Base-by-base conservation (phyloP, 1,140 invertebrate genomes). In the Scaptodrosophila lebanonensis region DNA sequence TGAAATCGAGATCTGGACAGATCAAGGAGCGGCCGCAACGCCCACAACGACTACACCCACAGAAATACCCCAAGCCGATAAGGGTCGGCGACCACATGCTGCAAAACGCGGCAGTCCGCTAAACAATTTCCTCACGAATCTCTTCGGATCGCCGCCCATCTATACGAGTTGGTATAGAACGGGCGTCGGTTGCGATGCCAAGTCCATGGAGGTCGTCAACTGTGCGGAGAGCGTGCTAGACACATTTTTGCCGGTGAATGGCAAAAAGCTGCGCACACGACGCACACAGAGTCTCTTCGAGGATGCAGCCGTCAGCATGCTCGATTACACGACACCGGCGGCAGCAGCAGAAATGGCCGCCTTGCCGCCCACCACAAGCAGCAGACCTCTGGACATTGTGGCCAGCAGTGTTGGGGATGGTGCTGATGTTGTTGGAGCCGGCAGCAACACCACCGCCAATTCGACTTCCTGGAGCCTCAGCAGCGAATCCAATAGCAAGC, bases 221-320 rank as follows among this genome's bases (percentile, higher is more conserved):
- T n/a, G n/a, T n/a, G 22, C 22, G 8, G 66, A 42, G 7, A 52
- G 69, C 32, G 48, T 86, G n/a, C 42, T 86, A 6, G 65, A 88
- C 33, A 64, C 32, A 8, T 86, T 86, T 36, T 11, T 70, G 39
- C 64, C 88, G 4, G 62, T 87, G 15, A 87, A 89, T 35, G 90
- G 90, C 1, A 87, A 89, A 43, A 91, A 91, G 36, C 86, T 88
- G n/a, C 85, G 87, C 57, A 88, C 87, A 12, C 62, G 83, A 3
- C 87, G 88, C 3, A 89, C 88, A n/a, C 91, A 91, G 45, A 90
- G 89, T 35, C 91, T 92, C 39, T 91, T 93, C 67, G 91, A 92
- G 71, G 91, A 91, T 79, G 22, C 22, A 25, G 89, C 47, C 3
- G 66, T 84, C 6, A 85, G 72, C 35, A 79, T 85, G 61, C 64